Conservation (phyloP, 2,113 vertebrate species). For the Chionomys nivalis region DNA sequence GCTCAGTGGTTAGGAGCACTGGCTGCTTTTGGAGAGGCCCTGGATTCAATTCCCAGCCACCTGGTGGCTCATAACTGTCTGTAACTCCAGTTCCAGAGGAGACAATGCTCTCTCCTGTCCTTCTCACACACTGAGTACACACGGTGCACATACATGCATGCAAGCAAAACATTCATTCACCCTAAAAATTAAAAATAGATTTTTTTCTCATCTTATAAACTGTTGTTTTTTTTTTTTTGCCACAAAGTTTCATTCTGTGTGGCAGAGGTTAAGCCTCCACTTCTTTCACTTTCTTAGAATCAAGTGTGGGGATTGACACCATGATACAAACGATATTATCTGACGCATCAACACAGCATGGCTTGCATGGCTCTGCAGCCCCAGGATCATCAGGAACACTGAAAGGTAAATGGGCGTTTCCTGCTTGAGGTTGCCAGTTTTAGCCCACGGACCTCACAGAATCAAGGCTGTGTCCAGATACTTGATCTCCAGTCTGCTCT, state of each 20-base stretch:
- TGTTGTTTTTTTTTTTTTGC: not conserved
- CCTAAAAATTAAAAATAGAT: not conserved
- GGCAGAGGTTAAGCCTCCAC: not conserved
- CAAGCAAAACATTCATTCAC: not conserved
- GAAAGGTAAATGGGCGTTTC: not conserved
- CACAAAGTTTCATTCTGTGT: not conserved
- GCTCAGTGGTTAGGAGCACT: not conserved
- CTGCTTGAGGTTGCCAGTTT: not conserved
- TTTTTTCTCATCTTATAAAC: not conserved
- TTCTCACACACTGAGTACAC: too few relatives aligned
- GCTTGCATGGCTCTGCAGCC: not conserved
- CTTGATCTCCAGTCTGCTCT: not conserved
- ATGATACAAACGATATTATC: too few relatives aligned
- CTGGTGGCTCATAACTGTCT: not conserved
- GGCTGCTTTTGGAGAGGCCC: not conserved
- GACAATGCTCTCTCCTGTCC: not conserved
- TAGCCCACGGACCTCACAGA: not conserved
- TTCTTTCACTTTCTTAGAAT: constrained; percentile 13
- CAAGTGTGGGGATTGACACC: not conserved
- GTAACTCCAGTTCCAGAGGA: not conserved
- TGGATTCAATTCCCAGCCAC: not conserved
- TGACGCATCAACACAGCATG: not conserved
- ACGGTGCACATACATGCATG: not conserved
- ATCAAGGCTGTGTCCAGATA: not conserved
- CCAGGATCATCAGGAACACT: not conserved